Conservation (phyloP, 2,888 invertebrate genomes). For the Rhamnusium bicolor region DNA sequence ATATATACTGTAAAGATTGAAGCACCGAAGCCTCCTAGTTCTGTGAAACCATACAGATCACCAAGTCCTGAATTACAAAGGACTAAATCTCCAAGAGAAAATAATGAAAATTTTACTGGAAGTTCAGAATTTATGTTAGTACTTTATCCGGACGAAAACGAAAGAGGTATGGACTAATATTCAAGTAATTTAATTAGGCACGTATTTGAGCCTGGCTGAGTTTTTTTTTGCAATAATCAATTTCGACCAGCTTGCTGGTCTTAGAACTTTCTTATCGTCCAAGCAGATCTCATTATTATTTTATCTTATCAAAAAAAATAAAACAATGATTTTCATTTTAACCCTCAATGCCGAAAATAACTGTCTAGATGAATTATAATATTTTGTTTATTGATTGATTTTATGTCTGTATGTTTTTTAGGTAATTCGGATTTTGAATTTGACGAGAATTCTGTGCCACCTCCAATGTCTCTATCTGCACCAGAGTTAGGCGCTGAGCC, state of each 20-base stretch:
- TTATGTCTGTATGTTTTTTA: conserved; percentile 33
- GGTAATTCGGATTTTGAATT: conserved; percentile 72
- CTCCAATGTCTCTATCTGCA: conserved; percentile 86
- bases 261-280: no score
- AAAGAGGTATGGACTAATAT: conserved; percentile 59
- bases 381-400: neutral
- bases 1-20: conserved; percentile 49
- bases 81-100: conserved; percentile 56
- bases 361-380: no score
- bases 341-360: no score
- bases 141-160: conserved; percentile 70
- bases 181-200: no score
- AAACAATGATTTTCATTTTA: no score
- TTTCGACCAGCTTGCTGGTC: no score
- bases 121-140: conserved; percentile 90
- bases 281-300: no score
- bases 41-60: conserved; percentile 36
- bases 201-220: no score
- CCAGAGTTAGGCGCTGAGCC: conserved; percentile 83
- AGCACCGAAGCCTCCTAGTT: conserved; percentile 36
- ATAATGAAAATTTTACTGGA: conserved; percentile 74
- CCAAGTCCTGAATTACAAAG: conserved; percentile 50
- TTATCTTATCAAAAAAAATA: no score
- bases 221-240: no score
- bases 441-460: conserved; percentile 81